phyloP scores from a whole-genome alignment of 2,888 invertebrate species.

The Polyommatus icarus region DNA sequence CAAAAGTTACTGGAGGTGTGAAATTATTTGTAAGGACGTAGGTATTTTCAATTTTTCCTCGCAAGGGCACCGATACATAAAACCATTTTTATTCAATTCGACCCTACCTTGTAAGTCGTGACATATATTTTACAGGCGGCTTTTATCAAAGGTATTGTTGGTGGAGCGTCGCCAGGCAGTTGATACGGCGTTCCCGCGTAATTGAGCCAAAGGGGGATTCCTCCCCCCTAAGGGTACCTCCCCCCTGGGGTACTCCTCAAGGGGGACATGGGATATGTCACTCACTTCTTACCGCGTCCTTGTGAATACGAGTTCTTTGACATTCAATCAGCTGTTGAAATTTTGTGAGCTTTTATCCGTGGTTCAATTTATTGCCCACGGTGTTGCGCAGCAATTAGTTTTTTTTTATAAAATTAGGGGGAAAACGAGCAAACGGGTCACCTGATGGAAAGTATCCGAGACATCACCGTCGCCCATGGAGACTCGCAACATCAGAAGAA shows the following conservation, averaged over 20 bases:
- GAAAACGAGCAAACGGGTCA: background rate
- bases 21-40: background rate
- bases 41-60: background rate
- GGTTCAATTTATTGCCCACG: background rate
- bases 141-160: constrained; percentile 16
- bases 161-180: constrained; percentile 8
- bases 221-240: background rate
- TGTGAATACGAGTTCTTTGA: background rate
- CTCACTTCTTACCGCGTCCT: background rate
- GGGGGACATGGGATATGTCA: background rate
- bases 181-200: constrained; percentile 17
- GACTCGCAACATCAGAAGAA: too few relatives aligned
- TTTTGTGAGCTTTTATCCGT: background rate
- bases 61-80: background rate
- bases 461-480: too few relatives aligned
- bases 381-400: too few relatives aligned
- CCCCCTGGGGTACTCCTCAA: background rate
- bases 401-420: too few relatives aligned
- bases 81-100: constrained; percentile 1
- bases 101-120: constrained; percentile 2
- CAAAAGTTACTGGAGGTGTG: background rate
- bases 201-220: constrained; percentile 9
- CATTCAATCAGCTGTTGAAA: background rate
- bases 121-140: background rate
- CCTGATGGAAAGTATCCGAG: background rate